These are phyloP conservation scores for Drosophila infuscata DNA, from an alignment of 2,888 invertebrate species.

Conservation along the genomic window DNA sequence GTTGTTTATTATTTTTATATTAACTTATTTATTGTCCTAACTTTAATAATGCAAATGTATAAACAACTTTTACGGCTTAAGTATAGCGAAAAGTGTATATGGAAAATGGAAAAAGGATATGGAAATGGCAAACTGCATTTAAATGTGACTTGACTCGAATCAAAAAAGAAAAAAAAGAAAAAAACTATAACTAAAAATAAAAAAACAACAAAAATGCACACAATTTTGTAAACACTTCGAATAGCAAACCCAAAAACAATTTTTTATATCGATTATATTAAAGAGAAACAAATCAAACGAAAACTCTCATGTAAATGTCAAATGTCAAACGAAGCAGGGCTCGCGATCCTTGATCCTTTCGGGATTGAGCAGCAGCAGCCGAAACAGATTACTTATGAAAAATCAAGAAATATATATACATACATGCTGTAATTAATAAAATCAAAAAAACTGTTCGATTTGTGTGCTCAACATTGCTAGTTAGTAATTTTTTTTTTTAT, in stretches of 20 bases:
- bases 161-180: slow-evolving; percentile 49
- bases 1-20: slow-evolving; percentile 79
- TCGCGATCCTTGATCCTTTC: slow-evolving; percentile 30
- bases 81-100: slow-evolving; percentile 63
- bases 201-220: slow-evolving; percentile 50
- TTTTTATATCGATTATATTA: slow-evolving; percentile 70
- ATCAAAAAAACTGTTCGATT: slow-evolving; percentile 57
- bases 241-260: slow-evolving; percentile 47
- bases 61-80: slow-evolving; percentile 76
- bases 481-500: slow-evolving; percentile 60
- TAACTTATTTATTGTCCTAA: slow-evolving; percentile 81
- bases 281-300: slow-evolving; percentile 56
- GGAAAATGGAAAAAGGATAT: slow-evolving; percentile 58
- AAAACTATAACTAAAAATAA: slow-evolving; percentile 27
- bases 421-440: slow-evolving; percentile 67
- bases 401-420: slow-evolving; percentile 63
- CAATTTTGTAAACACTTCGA: slow-evolving; percentile 60
- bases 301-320: slow-evolving; percentile 75
- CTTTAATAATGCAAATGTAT: slow-evolving; percentile 73
- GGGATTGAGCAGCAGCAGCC: slow-evolving; percentile 29
- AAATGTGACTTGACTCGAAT: slow-evolving; percentile 76
- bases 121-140: slow-evolving; percentile 75
- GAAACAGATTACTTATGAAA: slow-evolving; percentile 72
- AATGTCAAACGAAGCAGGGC: slow-evolving; percentile 53
- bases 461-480: slow-evolving; percentile 66